Percentiles rank a stretch among this genome's conserved stretches.
Conservation (phyloP, 2,888 invertebrate species). For the Diogma glabrata region DNA sequence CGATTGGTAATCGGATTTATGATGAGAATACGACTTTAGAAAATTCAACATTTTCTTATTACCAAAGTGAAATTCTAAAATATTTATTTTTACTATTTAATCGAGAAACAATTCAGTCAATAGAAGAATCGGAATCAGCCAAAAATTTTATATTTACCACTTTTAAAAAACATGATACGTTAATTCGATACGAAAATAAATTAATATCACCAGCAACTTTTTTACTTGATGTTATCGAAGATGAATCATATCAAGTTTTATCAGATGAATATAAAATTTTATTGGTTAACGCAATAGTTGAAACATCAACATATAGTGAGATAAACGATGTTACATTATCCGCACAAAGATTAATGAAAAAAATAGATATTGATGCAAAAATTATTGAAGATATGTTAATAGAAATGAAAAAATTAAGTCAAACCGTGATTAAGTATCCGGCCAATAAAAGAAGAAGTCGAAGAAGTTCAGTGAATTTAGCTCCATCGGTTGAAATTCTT, state of each 20-base stretch:
- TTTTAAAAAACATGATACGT: constrained; percentile 40
- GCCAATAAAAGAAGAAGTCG: background rate
- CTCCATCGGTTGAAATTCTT: constrained; percentile 32
- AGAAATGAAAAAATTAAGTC: constrained; percentile 44
- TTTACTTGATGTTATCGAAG: constrained; percentile 26
- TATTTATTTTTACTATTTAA: constrained; percentile 1
- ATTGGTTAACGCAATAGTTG: constrained; percentile 42
- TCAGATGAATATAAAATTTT: constrained; percentile 37
- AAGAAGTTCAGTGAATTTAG: constrained; percentile 12
- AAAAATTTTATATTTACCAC: constrained; percentile 21
- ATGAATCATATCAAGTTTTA: constrained; percentile 35
- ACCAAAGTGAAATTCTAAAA: background rate
- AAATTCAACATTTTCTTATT: background rate
- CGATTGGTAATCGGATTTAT: constrained; percentile 25
- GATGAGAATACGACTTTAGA: too few relatives aligned
- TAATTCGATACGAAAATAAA: constrained; percentile 18
- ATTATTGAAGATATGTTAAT: constrained; percentile 47
- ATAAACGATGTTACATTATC: constrained; percentile 48
- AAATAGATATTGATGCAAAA: constrained; percentile 49
- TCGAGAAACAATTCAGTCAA: background rate
- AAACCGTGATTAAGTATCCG: background rate
- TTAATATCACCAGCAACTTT: constrained; percentile 29
- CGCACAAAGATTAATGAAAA: constrained; percentile 52
- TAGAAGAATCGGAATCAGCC: constrained; percentile 17
- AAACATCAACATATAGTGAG: constrained; percentile 44